phyloP scores from a whole-genome alignment of 2,113 vertebrate species.

The Poecilia latipinna region DNA sequence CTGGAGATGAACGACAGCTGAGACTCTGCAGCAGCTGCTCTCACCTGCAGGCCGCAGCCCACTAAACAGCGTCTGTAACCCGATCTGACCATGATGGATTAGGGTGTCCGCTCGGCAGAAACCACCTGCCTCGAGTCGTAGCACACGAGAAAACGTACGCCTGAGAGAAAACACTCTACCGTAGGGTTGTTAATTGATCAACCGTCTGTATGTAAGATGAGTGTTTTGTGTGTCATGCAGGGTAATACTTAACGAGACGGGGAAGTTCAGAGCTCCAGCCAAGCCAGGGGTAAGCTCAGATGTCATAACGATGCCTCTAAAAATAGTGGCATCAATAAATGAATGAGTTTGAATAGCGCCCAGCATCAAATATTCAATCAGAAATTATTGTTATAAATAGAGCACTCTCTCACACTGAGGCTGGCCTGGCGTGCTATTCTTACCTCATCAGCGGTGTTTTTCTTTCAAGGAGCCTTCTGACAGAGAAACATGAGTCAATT shows the following conservation, averaged over 20 bases:
- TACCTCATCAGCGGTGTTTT: background rate
- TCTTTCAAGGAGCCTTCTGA: background rate
- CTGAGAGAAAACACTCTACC: background rate
- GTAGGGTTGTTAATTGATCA: background rate
- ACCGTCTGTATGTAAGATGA: background rate
- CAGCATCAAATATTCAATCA: background rate
- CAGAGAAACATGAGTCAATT: background rate
- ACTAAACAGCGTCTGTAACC: conserved; percentile 36
- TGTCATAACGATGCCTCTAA: background rate
- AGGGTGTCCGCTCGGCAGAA: conserved; percentile 22
- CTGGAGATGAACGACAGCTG: conserved; percentile 41
- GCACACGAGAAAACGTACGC: background rate
- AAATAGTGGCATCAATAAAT: background rate
- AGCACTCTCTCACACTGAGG: background rate
- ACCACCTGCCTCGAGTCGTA: conserved; percentile 15
- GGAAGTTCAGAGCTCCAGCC: background rate
- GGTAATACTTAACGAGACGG: background rate
- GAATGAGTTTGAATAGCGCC: background rate
- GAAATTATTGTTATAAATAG: background rate
- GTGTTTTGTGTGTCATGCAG: background rate
- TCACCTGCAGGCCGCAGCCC: conserved; percentile 45
- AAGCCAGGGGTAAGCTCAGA: background rate
- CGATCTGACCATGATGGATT: conserved; percentile 56
- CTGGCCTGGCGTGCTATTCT: background rate
- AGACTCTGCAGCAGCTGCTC: conserved; percentile 43